Conservation (phyloP, 2,113 vertebrate genomes). For the Heterotilapia buettikoferi region DNA sequence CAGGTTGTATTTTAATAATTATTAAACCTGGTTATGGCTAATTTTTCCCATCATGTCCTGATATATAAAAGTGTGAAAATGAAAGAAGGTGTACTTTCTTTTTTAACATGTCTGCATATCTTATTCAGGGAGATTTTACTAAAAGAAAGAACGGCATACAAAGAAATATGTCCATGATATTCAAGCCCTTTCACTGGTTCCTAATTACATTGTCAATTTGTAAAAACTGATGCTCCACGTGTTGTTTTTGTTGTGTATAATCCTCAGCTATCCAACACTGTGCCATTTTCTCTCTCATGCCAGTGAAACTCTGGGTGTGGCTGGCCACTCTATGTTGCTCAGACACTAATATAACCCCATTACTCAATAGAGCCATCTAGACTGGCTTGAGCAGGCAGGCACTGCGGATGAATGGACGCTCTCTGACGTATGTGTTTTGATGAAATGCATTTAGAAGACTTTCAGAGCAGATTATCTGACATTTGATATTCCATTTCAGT, state of each 20-base stretch:
- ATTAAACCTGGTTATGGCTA: neutral
- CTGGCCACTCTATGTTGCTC: neutral
- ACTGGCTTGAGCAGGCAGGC: neutral
- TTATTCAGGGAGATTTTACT: neutral
- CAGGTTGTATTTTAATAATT: neutral
- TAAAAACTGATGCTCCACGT: neutral
- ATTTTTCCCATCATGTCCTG: neutral
- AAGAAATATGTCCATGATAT: neutral
- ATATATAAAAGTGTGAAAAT: neutral
- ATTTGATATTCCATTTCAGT: constrained; percentile 38
- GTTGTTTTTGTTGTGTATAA: neutral
- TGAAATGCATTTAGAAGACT: constrained; percentile 40
- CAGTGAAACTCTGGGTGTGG: neutral
- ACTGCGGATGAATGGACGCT: constrained; percentile 16
- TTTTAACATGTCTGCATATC: neutral
- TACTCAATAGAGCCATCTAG: neutral
- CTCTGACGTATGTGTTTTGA: neutral
- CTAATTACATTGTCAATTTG: neutral
- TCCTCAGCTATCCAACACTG: neutral
- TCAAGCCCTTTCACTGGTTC: neutral
- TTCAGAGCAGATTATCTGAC: constrained; percentile 12
- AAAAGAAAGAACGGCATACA: neutral
- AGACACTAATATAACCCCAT: constrained; percentile 21
- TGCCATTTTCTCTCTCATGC: neutral
- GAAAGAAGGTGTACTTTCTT: rapidly evolving